phyloP scores from a whole-genome alignment of 2,113 vertebrate genomes.

The Rattus norvegicus region DNA sequence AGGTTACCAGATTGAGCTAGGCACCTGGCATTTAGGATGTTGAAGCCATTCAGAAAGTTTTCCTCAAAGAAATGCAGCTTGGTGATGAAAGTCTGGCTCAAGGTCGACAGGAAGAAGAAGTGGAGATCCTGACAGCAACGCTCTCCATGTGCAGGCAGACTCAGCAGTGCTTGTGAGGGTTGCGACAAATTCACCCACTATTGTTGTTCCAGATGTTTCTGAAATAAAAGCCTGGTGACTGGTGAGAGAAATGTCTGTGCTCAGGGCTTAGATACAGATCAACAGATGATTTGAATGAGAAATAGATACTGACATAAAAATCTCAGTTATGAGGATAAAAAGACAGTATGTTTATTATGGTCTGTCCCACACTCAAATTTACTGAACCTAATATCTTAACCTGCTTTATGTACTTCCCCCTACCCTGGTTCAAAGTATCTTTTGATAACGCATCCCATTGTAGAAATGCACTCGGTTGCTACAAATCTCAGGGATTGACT shows the following conservation, averaged over 20 bases:
- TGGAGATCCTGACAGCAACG: conserved; percentile 96
- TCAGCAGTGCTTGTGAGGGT: conserved; percentile 95
- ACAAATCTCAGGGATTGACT: conserved; percentile 80
- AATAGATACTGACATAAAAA: conserved; percentile 74
- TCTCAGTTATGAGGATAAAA: conserved; percentile 60
- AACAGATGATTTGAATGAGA: conserved; percentile 93
- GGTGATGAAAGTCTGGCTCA: neutral
- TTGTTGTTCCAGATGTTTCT: conserved; percentile 98
- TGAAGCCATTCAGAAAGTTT: conserved; percentile 93
- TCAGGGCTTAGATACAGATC: conserved; percentile 92
- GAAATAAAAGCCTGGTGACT: conserved; percentile 95
- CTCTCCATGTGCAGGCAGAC: conserved; percentile 96
- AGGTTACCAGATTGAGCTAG: conserved; percentile 82
- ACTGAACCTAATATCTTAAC: neutral
- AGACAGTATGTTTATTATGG: no score
- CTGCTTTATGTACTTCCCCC: conserved; percentile 72
- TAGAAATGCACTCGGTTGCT: conserved; percentile 87
- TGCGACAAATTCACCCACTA: conserved; percentile 95
- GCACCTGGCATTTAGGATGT: conserved; percentile 92
- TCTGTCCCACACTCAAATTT: no score
- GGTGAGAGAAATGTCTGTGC: conserved; percentile 92
- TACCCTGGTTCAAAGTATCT: conserved; percentile 85
- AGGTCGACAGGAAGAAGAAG: conserved; percentile 96
- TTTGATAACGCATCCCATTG: conserved; percentile 86
- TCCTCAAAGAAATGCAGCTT: conserved; percentile 88